phyloP scores from a whole-genome alignment of 2,888 invertebrate species.

The Noctua janthe region DNA sequence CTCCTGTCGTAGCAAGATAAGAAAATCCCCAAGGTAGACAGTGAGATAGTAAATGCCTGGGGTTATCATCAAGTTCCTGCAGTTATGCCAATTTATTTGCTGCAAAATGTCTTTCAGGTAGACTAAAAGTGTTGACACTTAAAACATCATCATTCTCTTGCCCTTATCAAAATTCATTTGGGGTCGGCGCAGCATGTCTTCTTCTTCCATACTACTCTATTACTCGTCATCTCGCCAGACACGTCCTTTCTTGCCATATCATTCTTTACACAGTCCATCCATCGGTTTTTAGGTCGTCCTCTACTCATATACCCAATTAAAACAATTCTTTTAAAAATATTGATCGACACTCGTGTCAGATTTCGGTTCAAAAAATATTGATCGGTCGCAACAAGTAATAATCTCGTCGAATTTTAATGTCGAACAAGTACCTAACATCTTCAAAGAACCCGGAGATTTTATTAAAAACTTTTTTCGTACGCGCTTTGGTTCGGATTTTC shows the following conservation, averaged over 20 bases:
- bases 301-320: no score
- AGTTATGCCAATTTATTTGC: neutral
- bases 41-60: no score
- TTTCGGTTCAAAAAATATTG: neutral
- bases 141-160: neutral
- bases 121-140: neutral
- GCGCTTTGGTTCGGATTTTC: neutral
- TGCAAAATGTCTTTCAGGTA: neutral
- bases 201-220: no score
- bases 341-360: neutral
- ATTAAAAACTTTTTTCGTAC: conserved; percentile 26
- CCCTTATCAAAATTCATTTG: no score
- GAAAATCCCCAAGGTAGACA: no score
- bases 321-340: neutral
- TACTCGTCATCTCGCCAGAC: no score
- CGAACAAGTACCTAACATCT: conserved; percentile 5
- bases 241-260: no score
- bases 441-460: conserved; percentile 16
- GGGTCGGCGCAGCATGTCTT: no score
- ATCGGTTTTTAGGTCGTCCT: no score
- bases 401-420: conserved; percentile 10
- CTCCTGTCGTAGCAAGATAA: no score
- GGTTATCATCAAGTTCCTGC: neutral
- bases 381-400: neutral
- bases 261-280: no score